phyloP scores from a whole-genome alignment of 1,140 invertebrate genomes.

The Atopsyche davidsoni region DNA sequence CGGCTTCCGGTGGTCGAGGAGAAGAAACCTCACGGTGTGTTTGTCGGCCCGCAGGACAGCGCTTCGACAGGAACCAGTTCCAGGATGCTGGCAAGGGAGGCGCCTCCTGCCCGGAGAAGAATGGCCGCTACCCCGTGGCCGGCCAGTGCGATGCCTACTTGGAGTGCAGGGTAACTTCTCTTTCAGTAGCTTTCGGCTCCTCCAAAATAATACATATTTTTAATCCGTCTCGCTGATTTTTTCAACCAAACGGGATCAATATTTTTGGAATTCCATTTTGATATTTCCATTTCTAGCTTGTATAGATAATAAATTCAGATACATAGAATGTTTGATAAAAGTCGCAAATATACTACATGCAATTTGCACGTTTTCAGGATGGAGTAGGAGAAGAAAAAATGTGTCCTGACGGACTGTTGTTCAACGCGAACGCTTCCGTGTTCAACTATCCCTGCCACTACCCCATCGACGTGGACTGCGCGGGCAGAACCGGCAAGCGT shows the following conservation, averaged over 20 bases:
- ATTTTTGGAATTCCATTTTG: too few species aligned
- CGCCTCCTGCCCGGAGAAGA: slow-evolving; percentile 54
- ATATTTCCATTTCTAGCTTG: too few species aligned
- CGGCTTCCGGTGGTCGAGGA: too few species aligned
- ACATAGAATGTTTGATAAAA: too few species aligned
- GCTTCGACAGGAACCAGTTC: slow-evolving; percentile 17
- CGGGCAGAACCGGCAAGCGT: slow-evolving; percentile 63
- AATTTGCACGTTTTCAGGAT: slow-evolving; percentile 45
- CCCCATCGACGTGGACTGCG: slow-evolving; percentile 74
- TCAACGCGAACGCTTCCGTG: slow-evolving; percentile 64
- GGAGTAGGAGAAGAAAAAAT: slow-evolving; percentile 67
- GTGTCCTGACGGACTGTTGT: slow-evolving; percentile 79
- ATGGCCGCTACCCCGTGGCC: slow-evolving; percentile 61
- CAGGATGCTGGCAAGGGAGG: slow-evolving; percentile 15
- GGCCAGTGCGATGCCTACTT: slow-evolving; percentile 68
- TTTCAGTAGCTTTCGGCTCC: too few species aligned
- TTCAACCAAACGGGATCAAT: too few species aligned
- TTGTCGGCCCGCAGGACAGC: slow-evolving; percentile 11
- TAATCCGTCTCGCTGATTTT: too few species aligned
- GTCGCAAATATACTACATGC: too few species aligned
- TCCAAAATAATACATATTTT: too few species aligned
- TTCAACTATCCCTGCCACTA: slow-evolving; percentile 77
- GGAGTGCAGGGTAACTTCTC: slow-evolving; percentile 49
- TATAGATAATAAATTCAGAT: too few species aligned
- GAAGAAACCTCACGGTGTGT: too few species aligned